Percentiles rank a stretch among this genome's conserved stretches.
phyloP scores from a whole-genome alignment of 1,140 invertebrate genomes.

The Trachelipus rathkii region DNA sequence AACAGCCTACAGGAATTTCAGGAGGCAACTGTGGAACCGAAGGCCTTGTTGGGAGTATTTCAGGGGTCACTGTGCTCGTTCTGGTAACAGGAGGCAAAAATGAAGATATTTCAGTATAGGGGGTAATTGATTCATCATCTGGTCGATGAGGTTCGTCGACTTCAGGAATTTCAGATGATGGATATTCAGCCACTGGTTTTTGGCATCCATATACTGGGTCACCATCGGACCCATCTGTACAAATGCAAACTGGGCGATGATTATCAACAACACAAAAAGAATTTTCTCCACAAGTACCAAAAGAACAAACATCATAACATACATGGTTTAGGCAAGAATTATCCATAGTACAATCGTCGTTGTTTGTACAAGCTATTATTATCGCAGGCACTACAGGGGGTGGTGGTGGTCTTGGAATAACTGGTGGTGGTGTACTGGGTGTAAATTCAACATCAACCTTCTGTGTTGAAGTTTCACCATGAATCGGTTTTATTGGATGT shows the following conservation, averaged over 20 bases:
- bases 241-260: constrained; percentile 49
- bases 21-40: constrained; percentile 30
- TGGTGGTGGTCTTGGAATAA: constrained; percentile 46
- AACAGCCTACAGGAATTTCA: constrained; percentile 61
- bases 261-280: constrained; percentile 47
- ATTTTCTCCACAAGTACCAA: constrained; percentile 56
- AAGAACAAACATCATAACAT: constrained; percentile 53
- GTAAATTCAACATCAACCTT: constrained; percentile 12
- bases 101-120: constrained; percentile 4
- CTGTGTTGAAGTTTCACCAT: constrained; percentile 2
- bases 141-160: not conserved
- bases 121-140: constrained; percentile 13
- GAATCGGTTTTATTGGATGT: constrained; percentile 7
- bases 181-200: constrained; percentile 25
- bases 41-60: constrained; percentile 13
- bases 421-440: constrained; percentile 47
- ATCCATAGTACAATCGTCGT: constrained; percentile 49
- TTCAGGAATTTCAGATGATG: constrained; percentile 6
- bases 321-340: constrained; percentile 49
- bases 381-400: constrained; percentile 53
- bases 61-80: constrained; percentile 19
- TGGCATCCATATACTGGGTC: constrained; percentile 47
- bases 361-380: constrained; percentile 54
- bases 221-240: constrained; percentile 48
- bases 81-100: constrained; percentile 19